Base-by-base conservation (phyloP, 1,140 invertebrate genomes). In the Diorhabda carinulata region DNA sequence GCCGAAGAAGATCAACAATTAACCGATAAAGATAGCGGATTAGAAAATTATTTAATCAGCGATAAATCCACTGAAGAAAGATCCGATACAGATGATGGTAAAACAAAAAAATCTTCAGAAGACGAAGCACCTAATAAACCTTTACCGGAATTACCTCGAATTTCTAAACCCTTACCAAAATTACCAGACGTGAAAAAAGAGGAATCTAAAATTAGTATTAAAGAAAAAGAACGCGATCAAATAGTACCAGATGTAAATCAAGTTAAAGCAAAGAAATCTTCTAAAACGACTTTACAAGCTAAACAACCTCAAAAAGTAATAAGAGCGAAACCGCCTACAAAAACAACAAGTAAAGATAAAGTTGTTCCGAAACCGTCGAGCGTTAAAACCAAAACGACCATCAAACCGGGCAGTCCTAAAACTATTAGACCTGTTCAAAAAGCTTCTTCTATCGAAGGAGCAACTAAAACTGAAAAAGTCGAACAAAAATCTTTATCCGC, bases 1-100 rank as follows among this genome's bases (percentile, higher is more conserved):
- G 90, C 88, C 67, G 85, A 90, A 77, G 85, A 88, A 77, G 88
- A 89, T 57, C 79, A 79, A 66, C 61, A 70, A 25, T 57, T 64
- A 40, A 71, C 70, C n/a, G 68, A 67, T 81, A 57, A 74, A 47
- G 66, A 73, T 9, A 73, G 69, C 42, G 77, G 60, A 77, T 77
- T 68, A 78, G 69, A 70, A 64, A 73, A 70, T 25, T 56, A 70
- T 61, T 80, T 71, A 77, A 80, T 68, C 7, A 70, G 69, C 57
- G 68, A 82, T 76, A 67, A 82, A 79, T 63, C 80, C 75, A 58
- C 66, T 78, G 10, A 79, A 81, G 74, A 81, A 81, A 57, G 81
- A 80, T 72, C 70, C 4, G 82, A 83, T 59, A 82, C 81, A 5
- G 82, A 83, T 58, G 77, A 80, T 57, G 79, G 80, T 60, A 76